Evolutionary conservation across 2,888 invertebrate species (phyloP), one percentile per base, ranked within the genome.

Genomic region (Sarcophaga subvicina): DNA sequence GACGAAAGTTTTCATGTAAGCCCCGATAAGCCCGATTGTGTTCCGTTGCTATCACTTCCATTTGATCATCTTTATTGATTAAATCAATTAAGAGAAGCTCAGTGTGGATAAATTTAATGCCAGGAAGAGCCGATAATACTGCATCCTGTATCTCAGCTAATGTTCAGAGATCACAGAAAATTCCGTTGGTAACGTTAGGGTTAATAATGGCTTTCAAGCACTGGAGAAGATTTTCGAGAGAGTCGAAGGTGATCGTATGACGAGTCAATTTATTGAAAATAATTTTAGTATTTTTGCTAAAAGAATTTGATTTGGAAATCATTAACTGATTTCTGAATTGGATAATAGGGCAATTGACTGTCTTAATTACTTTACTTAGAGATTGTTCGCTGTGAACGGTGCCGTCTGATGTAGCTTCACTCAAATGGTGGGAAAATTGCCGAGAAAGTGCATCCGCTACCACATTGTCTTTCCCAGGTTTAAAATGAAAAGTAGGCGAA

Each of bases 11-110:
- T 83, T 85, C 82, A 20, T 80, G 73, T 59, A 77, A 73, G 6
- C 79, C 67, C 14, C 78, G 67, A 73, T 83, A 78, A 63, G 78
- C 83, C 14, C 83, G 71, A 67, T 78, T 78, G 54, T 83, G 84
- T 22, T 84, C 80, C 20, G 45, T 80, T 14, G 67, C 66, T 66
- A 83, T 78, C 45, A 77, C 76, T 71, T 87, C 80, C 71, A 76
- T 88, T 49, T 49, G 49, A 49, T 49, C 49, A 14, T 49, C 49
- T 14, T 14, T 49, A 22, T 22, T 22, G 22, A 22, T 22, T 22
- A 22, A 22, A 22, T 22, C 22, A 22, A 22, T 22, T 22, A 22
- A 22, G 22, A 22, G 22, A 22, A 22, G 1, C 22, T 22, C 22
- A 49, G 49, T 49, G 49, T 49, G 49, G 4, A 49, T 49, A 12